phyloP scores from a whole-genome alignment of 2,888 invertebrate genomes.

The Oxystoma pomonae region DNA sequence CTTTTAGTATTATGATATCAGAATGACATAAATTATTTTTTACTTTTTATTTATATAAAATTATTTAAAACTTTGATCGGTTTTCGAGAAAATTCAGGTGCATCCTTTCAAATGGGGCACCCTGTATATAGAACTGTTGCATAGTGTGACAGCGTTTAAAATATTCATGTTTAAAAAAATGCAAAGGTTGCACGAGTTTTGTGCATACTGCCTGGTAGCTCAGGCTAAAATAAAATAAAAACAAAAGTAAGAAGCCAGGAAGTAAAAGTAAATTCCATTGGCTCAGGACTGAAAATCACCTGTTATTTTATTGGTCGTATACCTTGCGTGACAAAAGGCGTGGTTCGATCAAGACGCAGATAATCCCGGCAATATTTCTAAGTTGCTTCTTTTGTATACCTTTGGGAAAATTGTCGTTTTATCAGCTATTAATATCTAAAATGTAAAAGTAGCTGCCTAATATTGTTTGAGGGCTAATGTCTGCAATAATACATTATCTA shows the following conservation, averaged over 20 bases:
- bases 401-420: slow-evolving; percentile 17
- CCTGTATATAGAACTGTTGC: too few species aligned
- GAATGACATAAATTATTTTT: too few species aligned
- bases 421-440: slow-evolving; percentile 16
- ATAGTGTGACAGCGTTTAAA: too few species aligned
- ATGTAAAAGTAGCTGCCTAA: neutral
- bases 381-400: slow-evolving; percentile 31
- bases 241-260: neutral
- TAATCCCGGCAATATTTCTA: slow-evolving; percentile 31
- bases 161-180: too few species aligned
- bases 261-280: neutral
- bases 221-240: neutral
- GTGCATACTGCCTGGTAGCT: neutral
- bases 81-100: too few species aligned
- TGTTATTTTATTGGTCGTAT: slow-evolving; percentile 40
- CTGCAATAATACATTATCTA: neutral
- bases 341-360: slow-evolving; percentile 34
- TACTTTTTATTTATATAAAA: too few species aligned
- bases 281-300: slow-evolving; percentile 4
- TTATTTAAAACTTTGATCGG: too few species aligned
- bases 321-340: slow-evolving; percentile 46
- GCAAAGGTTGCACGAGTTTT: too few species aligned
- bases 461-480: neutral
- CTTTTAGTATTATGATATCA: too few species aligned
- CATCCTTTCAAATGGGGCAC: too few species aligned